Evolutionary conservation across 1,140 invertebrate genomes (phyloP).

Genomic region (Sinonovacula constricta): DNA sequence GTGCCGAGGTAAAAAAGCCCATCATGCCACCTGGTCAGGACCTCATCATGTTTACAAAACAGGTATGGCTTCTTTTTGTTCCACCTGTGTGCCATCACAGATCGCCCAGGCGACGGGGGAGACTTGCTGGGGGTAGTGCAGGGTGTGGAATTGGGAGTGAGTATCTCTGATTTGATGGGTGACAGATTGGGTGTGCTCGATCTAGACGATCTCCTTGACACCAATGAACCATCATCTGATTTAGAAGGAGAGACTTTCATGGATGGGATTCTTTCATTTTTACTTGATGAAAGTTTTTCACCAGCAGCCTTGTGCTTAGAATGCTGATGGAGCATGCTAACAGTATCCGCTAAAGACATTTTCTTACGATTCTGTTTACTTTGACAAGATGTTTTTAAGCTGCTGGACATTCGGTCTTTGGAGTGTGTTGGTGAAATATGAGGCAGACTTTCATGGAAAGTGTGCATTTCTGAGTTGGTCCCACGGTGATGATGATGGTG

Average conservation of each 20-base stretch:
- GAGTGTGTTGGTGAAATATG: too few relatives aligned
- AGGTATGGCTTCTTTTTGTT: conserved; percentile 9
- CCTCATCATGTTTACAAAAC: conserved; percentile 15
- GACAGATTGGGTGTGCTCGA: conserved; percentile 22
- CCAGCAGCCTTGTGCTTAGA: too few relatives aligned
- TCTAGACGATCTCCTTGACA: conserved; percentile 5
- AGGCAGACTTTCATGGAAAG: too few relatives aligned
- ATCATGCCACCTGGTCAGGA: conserved; percentile 35
- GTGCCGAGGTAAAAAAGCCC: conserved; percentile 32
- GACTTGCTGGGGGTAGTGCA: conserved; percentile 14
- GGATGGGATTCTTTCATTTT: too few relatives aligned
- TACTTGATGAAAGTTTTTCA: background rate
- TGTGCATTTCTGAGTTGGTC: too few relatives aligned
- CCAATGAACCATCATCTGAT: background rate
- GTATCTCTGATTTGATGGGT: conserved; percentile 26
- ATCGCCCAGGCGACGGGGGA: background rate
- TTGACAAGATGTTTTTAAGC: too few relatives aligned
- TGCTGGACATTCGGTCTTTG: too few relatives aligned
- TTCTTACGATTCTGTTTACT: too few relatives aligned
- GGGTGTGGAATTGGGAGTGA: conserved; percentile 10
- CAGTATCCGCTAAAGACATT: conserved; percentile 25
- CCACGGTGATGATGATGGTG: too few relatives aligned
- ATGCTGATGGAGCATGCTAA: conserved; percentile 21
- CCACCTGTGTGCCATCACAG: background rate
- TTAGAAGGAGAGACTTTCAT: background rate